A percentile compares a stretch with the other conserved stretches of the same genome.
Conservation (phyloP, 1,140 invertebrate species). For the Neomicropteryx cornuta region DNA sequence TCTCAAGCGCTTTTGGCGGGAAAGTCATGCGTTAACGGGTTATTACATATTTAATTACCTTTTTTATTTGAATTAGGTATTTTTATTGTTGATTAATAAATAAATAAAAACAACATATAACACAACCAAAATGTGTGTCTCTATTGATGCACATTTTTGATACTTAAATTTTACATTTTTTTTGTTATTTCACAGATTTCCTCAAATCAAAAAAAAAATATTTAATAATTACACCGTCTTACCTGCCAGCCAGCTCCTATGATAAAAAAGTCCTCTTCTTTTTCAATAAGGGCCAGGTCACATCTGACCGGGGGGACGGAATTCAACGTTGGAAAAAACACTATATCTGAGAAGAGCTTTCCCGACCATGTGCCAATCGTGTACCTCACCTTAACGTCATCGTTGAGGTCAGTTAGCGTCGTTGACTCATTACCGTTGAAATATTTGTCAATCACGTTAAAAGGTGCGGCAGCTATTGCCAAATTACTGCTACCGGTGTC, state of each 20-base stretch:
- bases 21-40: too few relatives aligned
- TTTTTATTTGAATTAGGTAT: too few relatives aligned
- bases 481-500: slow-evolving; percentile 16
- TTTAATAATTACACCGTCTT: too few relatives aligned
- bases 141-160: too few relatives aligned
- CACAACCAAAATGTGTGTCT: too few relatives aligned
- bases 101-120: not conserved
- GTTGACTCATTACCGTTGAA: slow-evolving; percentile 9
- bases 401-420: slow-evolving; percentile 5
- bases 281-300: slow-evolving; percentile 13
- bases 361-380: slow-evolving; percentile 14
- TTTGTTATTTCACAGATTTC: too few relatives aligned
- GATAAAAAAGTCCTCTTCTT: slow-evolving; percentile 12
- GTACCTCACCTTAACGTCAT: slow-evolving; percentile 10
- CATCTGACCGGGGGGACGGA: slow-evolving; percentile 12
- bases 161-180: too few relatives aligned
- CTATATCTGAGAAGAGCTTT: slow-evolving; percentile 11
- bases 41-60: too few relatives aligned
- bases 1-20: too few relatives aligned
- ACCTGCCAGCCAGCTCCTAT: slow-evolving; percentile 16
- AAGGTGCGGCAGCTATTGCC: slow-evolving; percentile 12
- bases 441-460: slow-evolving; percentile 12
- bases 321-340: slow-evolving; percentile 14
- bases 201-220: too few relatives aligned
- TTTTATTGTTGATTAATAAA: too few relatives aligned